phyloP scores from a whole-genome alignment of 1,140 invertebrate species.

The Nymphalis io region DNA sequence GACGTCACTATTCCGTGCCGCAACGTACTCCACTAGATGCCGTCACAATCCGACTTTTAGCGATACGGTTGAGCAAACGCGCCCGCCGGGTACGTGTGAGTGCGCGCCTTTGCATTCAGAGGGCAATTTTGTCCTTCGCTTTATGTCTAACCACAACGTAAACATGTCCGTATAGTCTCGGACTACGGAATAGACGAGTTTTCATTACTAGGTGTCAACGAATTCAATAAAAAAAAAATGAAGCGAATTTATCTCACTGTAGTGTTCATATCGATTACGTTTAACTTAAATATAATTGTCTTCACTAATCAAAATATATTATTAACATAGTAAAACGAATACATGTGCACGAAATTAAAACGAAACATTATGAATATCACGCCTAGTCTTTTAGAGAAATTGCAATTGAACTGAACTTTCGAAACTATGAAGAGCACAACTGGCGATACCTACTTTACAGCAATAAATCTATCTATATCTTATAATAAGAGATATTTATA shows the following conservation, averaged over 20 bases:
- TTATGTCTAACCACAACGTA: slow-evolving; percentile 4
- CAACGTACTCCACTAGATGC: slow-evolving; percentile 6
- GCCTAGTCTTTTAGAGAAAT: too few relatives aligned
- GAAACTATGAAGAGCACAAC: too few relatives aligned
- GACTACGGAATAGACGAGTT: neutral
- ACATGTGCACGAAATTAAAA: too few relatives aligned
- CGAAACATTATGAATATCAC: too few relatives aligned
- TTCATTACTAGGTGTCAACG: neutral
- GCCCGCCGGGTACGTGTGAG: slow-evolving; percentile 23
- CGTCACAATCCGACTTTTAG: slow-evolving; percentile 40
- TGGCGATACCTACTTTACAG: too few relatives aligned
- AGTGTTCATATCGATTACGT: too few relatives aligned
- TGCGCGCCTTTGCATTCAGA: slow-evolving; percentile 9
- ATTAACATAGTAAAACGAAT: too few relatives aligned
- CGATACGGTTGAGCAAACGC: slow-evolving; percentile 37
- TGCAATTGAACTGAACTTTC: too few relatives aligned
- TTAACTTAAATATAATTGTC: too few relatives aligned
- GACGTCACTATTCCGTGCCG: slow-evolving; percentile 1
- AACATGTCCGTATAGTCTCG: slow-evolving; percentile 12
- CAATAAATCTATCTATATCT: neutral
- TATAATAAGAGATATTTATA: too few relatives aligned
- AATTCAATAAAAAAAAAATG: neutral
- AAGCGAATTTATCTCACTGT: neutral
- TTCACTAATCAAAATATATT: too few relatives aligned
- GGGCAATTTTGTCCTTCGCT: slow-evolving; percentile 21